Conservation (phyloP, 1,140 invertebrate genomes). For the Spodoptera frugiperda region DNA sequence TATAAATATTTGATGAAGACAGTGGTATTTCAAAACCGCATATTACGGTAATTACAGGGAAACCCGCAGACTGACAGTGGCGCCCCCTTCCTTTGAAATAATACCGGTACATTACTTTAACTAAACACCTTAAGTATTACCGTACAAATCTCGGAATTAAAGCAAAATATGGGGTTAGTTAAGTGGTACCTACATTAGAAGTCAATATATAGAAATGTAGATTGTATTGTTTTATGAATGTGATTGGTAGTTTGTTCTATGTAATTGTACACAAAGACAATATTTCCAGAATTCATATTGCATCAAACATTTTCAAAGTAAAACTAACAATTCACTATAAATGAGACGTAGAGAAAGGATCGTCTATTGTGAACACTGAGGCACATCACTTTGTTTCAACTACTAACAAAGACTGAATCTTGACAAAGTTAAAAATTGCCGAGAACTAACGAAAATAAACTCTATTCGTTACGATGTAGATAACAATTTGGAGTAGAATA, state of each 20-base stretch:
- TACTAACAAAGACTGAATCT: slow-evolving; percentile 29
- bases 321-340: slow-evolving; percentile 23
- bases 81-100: not conserved
- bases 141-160: slow-evolving; percentile 9
- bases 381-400: slow-evolving; percentile 45
- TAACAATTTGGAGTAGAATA: not conserved
- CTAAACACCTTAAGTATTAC: slow-evolving; percentile 34
- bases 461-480: not conserved
- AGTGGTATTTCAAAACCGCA: slow-evolving; percentile 28
- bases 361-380: slow-evolving; percentile 2
- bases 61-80: slow-evolving; percentile 13
- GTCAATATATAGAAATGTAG: not conserved
- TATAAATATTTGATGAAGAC: slow-evolving; percentile 42
- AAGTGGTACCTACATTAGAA: not conserved
- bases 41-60: slow-evolving; percentile 48
- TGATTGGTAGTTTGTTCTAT: not conserved
- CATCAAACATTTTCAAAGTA: slow-evolving; percentile 6
- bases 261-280: not conserved
- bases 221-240: not conserved
- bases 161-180: slow-evolving; percentile 6
- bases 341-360: slow-evolving; percentile 27
- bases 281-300: not conserved
- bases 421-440: not conserved
- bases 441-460: not conserved
- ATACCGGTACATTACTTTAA: slow-evolving; percentile 23